Evolutionary conservation across 2,113 vertebrate genomes (phyloP).

Genomic region (Delphinus delphis): DNA sequence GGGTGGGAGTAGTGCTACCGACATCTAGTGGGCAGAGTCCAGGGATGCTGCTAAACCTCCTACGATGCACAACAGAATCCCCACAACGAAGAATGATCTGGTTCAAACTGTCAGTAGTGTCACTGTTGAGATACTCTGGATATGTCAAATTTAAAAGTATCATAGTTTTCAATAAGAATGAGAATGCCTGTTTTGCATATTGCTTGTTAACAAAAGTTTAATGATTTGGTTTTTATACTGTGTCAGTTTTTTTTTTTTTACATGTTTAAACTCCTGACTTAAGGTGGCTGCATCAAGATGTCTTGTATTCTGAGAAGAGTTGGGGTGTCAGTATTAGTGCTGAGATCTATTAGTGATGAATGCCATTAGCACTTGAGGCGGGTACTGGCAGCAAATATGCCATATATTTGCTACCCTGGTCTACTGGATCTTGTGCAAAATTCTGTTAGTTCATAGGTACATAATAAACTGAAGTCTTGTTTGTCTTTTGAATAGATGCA

Average conservation of each 20-base stretch:
- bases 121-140: neutral
- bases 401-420: neutral
- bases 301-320: neutral
- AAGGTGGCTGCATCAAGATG: neutral
- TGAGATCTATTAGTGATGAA: neutral
- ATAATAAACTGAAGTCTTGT: neutral
- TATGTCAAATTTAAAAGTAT: neutral
- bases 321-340: neutral
- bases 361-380: neutral
- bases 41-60: neutral
- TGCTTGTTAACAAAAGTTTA: neutral
- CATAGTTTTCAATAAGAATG: neutral
- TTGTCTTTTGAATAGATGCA: constrained; percentile 87
- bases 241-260: neutral
- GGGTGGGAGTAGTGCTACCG: neutral
- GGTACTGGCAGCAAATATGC: neutral
- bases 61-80: neutral
- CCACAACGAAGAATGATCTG: neutral
- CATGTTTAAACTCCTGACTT: neutral
- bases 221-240: neutral
- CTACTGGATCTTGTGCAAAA: neutral
- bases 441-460: neutral
- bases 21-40: neutral
- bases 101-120: neutral
- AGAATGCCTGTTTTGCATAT: neutral